Evolutionary conservation across 2,888 invertebrate species (phyloP), one percentile per base, ranked within the genome.

Genomic region (Melinaea marsaeus): DNA sequence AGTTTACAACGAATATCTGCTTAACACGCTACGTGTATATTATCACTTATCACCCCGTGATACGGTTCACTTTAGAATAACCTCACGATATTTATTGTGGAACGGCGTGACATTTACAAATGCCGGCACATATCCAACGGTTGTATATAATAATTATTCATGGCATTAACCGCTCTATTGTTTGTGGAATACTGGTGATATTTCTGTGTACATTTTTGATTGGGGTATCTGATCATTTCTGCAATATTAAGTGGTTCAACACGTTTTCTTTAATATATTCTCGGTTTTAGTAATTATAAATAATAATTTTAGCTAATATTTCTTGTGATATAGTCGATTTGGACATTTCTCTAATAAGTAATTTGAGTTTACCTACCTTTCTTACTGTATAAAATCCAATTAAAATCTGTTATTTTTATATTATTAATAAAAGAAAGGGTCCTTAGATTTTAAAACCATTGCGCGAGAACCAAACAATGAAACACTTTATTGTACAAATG

Each of bases 1-100:
- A 75, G 73, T 76, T 74, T 74, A 77, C 74, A 67, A 58, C 64
- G 63, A 66, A 61, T 37, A 54, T 54, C 56, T 22, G 34, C 55
- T 61, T 57, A 57, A 7, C 9, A 56, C 54, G 51, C 22, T 48
- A 11, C 47, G n/a, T 11, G 33, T 61, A 48, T 33, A 48, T 58
- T 34, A 57, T 46, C 57, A 58, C 61, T 60, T 61, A 69, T 60
- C 42, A 13, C 33, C 1, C 47, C 11, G 7, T 0, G 1, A 42
- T 70, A 71, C 57, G 61, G 64, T 67, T 66, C 34, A 59, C 59
- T 68, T 65, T 72, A 9, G 42, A 32, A 35, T 62, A 37, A n/a
- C 48, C 46, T 13, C 37, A 6, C 3, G 35, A 32, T 60, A 46
- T 47, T 60, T 62, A 62, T 63, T 55, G 54, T 13, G 37, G 57